Evolutionary conservation across 2,797 vertebrate genomes (phyloP).

Genomic region (Leuciscus waleckii): DNA sequence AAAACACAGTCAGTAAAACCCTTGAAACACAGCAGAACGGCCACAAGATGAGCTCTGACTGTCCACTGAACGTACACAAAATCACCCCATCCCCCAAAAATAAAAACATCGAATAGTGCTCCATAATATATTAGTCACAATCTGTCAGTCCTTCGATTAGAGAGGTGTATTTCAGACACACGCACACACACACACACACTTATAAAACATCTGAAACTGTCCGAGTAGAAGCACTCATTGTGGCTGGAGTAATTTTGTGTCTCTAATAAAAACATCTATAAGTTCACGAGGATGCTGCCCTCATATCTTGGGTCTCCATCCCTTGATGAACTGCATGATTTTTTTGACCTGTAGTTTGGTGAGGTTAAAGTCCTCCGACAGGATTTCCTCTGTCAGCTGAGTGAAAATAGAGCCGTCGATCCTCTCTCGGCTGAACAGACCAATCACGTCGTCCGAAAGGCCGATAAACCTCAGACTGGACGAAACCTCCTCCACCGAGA

Average conservation of each 20-base stretch:
- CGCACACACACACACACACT: constrained; percentile 27
- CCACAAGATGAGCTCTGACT: constrained; percentile 28
- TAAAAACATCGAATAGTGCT: constrained; percentile 45
- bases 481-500: constrained; percentile 95
- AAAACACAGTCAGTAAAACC: constrained; percentile 14
- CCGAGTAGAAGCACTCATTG: not conserved
- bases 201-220: constrained; percentile 30
- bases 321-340: constrained; percentile 98
- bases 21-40: constrained; percentile 39
- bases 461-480: constrained; percentile 94
- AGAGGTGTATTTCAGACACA: constrained; percentile 27
- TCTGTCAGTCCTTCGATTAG: constrained; percentile 18
- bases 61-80: constrained; percentile 1
- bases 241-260: not conserved
- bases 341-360: constrained; percentile 98
- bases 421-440: constrained; percentile 91
- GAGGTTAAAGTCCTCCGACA: constrained; percentile 95
- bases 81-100: not conserved
- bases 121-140: constrained; percentile 48
- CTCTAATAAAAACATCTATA: constrained; percentile 15
- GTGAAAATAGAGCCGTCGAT: constrained; percentile 97
- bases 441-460: constrained; percentile 91
- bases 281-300: constrained; percentile 22
- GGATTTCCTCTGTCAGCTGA: constrained; percentile 95
- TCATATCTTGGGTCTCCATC: constrained; percentile 96